These are phyloP conservation scores for Protomyctophum bolini DNA, from an alignment of 2,113 vertebrate species.

Conservation along the genomic window DNA sequence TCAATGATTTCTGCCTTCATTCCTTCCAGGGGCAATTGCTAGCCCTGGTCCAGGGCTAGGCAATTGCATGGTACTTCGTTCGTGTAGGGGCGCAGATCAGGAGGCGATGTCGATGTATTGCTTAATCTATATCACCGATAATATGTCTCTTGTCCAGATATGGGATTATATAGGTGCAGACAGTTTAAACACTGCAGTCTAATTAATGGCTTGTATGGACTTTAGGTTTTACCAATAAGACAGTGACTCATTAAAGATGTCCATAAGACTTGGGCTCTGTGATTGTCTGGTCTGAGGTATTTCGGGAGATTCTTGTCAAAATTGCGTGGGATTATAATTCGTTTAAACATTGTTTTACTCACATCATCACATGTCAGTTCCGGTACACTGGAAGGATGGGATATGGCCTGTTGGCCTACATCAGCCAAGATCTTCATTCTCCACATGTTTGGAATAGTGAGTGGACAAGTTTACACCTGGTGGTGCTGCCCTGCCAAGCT, in stretches of 20 bases:
- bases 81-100: too few relatives aligned
- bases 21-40: conserved; percentile 27
- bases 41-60: conserved; percentile 21
- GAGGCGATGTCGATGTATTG: too few relatives aligned
- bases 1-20: conserved; percentile 39
- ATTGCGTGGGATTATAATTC: too few relatives aligned
- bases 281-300: too few relatives aligned
- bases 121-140: too few relatives aligned
- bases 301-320: background rate
- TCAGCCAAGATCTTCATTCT: conserved; percentile 50
- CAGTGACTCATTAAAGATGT: too few relatives aligned
- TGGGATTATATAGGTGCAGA: too few relatives aligned
- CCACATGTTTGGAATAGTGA: conserved; percentile 48
- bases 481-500: background rate
- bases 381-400: conserved; percentile 1
- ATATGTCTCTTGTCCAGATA: too few relatives aligned
- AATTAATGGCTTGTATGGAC: too few relatives aligned
- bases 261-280: too few relatives aligned
- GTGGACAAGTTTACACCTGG: conserved; percentile 54
- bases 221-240: too few relatives aligned
- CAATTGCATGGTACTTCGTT: background rate
- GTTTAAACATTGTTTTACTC: background rate
- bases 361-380: background rate
- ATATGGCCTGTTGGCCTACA: background rate
- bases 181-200: too few relatives aligned